phyloP scores from a whole-genome alignment of 1,140 invertebrate species.

The Camponotus vicinus region DNA sequence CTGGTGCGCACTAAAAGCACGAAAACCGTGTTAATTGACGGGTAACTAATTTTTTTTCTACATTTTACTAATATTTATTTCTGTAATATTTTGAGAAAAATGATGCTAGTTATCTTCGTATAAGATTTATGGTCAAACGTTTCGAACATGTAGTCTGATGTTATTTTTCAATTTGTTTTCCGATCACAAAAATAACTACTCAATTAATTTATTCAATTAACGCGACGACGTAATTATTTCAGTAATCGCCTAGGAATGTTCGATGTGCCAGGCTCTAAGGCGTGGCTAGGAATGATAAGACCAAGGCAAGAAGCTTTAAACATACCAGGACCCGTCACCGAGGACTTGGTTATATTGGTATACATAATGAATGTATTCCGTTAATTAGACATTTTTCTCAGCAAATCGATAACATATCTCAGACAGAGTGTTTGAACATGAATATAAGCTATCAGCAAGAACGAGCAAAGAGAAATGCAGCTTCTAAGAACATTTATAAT shows the following conservation, averaged over 20 bases:
- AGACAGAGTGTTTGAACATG: constrained; percentile 53
- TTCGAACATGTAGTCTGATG: neutral
- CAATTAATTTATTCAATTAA: constrained; percentile 13
- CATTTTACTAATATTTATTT: neutral
- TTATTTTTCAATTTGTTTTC: neutral
- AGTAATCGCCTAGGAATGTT: constrained; percentile 81
- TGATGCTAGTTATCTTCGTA: neutral
- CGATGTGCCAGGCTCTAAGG: constrained; percentile 78
- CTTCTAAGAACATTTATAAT: neutral
- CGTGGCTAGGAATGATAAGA: constrained; percentile 81
- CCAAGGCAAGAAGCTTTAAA: constrained; percentile 77
- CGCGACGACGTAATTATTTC: constrained; percentile 57
- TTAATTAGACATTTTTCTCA: constrained; percentile 62
- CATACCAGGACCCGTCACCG: constrained; percentile 78
- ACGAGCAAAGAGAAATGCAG: neutral
- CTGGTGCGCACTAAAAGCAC: constrained; percentile 83
- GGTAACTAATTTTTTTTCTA: constrained; percentile 65
- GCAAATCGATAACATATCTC: constrained; percentile 68
- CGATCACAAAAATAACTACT: constrained; percentile 5
- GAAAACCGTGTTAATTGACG: constrained; percentile 78
- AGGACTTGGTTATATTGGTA: constrained; percentile 78
- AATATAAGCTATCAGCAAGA: constrained; percentile 48
- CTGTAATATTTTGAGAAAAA: constrained; percentile 4
- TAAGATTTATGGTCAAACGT: neutral
- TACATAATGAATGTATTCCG: constrained; percentile 57